These are phyloP conservation scores for Ditylenchus weischeri DNA, from an alignment of 2,888 invertebrate genomes.

Conservation along the genomic window DNA sequence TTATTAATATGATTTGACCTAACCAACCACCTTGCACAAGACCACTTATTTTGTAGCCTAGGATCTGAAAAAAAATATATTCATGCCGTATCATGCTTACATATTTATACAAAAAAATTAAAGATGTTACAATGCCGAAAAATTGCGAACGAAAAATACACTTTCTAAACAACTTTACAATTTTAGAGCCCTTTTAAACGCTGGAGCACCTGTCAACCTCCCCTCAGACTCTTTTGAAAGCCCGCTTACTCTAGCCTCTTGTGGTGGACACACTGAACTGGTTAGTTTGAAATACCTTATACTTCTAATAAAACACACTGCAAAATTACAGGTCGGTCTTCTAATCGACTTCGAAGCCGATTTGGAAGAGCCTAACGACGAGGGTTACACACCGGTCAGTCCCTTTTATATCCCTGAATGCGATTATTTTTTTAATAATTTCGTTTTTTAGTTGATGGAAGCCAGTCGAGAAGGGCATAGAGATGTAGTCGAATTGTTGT, in stretches of 20 bases:
- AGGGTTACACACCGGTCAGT: constrained; percentile 84
- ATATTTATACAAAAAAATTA: too few species aligned
- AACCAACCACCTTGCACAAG: too few species aligned
- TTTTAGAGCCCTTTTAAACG: constrained; percentile 75
- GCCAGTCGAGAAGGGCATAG: constrained; percentile 91
- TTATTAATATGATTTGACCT: too few species aligned
- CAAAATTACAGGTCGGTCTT: constrained; percentile 31
- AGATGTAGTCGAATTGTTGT: constrained; percentile 89
- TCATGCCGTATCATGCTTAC: too few species aligned
- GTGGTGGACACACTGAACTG: constrained; percentile 95
- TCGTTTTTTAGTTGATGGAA: constrained; percentile 76
- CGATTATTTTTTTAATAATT: background rate
- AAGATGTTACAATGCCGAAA: too few species aligned
- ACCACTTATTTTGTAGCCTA: too few species aligned
- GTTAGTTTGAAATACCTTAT: constrained; percentile 63
- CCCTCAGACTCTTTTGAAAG: constrained; percentile 99
- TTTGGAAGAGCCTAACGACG: constrained; percentile 86
- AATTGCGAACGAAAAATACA: too few species aligned
- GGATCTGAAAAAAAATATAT: too few species aligned
- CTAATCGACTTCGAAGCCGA: constrained; percentile 91
- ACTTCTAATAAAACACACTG: background rate
- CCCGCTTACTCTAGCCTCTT: constrained; percentile 92
- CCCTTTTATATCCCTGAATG: background rate
- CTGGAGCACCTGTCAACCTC: constrained; percentile 98
- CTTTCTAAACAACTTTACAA: too few species aligned